phyloP scores from a whole-genome alignment of 2,888 invertebrate genomes.

The Lasioglossum calceatum region DNA sequence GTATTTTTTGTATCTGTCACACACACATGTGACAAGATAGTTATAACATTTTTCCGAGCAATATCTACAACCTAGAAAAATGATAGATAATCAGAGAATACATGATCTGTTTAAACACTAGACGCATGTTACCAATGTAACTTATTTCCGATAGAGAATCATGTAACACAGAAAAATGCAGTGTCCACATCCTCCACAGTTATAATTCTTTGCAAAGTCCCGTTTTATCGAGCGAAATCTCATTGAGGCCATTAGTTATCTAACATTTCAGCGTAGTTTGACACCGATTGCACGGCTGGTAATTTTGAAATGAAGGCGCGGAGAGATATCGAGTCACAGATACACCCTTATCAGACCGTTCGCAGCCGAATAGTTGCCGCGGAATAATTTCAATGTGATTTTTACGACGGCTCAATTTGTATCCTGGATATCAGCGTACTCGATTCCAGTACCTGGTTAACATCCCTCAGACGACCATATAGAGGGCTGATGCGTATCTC shows the following conservation, averaged over 20 bases:
- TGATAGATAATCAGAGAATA: not conserved
- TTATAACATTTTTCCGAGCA: not conserved
- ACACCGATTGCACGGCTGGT: constrained; percentile 2
- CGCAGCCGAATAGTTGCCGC: not conserved
- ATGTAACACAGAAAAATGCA: constrained; percentile 25
- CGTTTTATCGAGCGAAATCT: constrained; percentile 32
- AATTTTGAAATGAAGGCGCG: constrained; percentile 29
- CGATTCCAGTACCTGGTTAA: constrained; percentile 52
- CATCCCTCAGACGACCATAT: constrained; percentile 46
- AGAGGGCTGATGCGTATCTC: constrained; percentile 49
- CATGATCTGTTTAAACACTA: not conserved
- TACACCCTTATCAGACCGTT: constrained; percentile 30
- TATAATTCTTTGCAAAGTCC: not conserved
- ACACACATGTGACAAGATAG: not conserved
- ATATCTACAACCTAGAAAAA: not conserved
- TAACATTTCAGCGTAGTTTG: constrained; percentile 10
- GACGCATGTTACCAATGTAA: not conserved
- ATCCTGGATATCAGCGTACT: constrained; percentile 37
- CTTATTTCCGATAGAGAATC: not conserved
- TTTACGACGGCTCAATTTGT: constrained; percentile 53
- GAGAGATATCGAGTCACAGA: constrained; percentile 11
- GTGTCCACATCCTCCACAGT: not conserved
- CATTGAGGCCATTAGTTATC: constrained; percentile 22
- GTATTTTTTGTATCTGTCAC: no score
- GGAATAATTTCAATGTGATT: constrained; percentile 47